A percentile compares a stretch with the other conserved stretches of the same genome.
These are phyloP conservation scores for Neogale vison DNA, from an alignment of 2,113 vertebrate genomes.

Conservation along the genomic window DNA sequence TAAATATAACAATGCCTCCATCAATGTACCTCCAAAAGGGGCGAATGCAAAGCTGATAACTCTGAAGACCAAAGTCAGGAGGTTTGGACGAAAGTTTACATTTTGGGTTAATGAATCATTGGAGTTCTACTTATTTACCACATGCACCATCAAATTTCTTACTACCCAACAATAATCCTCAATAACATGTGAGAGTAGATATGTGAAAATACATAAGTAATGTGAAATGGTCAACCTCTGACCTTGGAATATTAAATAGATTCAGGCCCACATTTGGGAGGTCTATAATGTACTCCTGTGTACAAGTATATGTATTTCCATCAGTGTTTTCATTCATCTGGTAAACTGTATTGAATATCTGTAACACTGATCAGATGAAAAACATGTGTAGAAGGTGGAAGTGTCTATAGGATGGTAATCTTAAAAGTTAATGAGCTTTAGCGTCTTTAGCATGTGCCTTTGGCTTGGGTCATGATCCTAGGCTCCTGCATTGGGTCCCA, in stretches of 20 bases:
- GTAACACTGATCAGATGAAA: not conserved
- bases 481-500: no score
- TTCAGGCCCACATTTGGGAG: not conserved
- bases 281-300: not conserved
- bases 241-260: not conserved
- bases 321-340: not conserved
- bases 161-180: not conserved
- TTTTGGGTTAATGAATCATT: not conserved
- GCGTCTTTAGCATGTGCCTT: no score
- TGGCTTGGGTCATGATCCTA: no score
- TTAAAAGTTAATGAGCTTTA: not conserved
- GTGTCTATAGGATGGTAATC: not conserved
- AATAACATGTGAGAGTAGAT: not conserved
- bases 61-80: conserved; percentile 9
- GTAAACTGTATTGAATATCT: not conserved
- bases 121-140: not conserved
- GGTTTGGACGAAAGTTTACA: not conserved
- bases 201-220: not conserved
- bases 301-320: not conserved
- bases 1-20: not conserved
- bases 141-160: not conserved
- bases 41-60: not conserved
- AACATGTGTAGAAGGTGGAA: not conserved
- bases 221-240: not conserved
- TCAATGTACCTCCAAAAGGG: not conserved